Base-by-base conservation (phyloP, 2,888 invertebrate species). In the Andrena flavipes region DNA sequence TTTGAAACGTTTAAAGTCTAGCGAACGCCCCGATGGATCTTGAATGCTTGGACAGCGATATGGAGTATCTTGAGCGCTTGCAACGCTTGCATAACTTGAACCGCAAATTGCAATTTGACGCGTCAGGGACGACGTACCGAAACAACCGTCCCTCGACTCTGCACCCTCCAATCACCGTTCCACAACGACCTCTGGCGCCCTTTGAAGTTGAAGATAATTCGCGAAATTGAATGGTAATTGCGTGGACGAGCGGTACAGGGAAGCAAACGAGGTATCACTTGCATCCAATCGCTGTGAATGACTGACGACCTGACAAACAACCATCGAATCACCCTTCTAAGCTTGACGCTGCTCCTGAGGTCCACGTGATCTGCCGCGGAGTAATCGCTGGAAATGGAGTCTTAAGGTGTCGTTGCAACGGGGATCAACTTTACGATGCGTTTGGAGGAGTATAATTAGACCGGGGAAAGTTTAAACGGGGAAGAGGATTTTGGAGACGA, bases 141-240 rank as follows among this genome's bases (percentile, higher is more conserved):
- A 30, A 10, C 13, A 7, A 72, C 23, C 10, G 26, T 2, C 8
- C 30, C 26, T 20, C 33, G 30, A 8, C 5, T 8, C n/a, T n/a
- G 30, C 51, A 13, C 29, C 13, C 54, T 26, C 35, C 29, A 3
- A 56, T 56, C 35, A 30, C n/a, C 54, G 7, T 2, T 13, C 26
- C 16, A 20, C 13, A 10, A 7, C 8, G 29, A 8, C 4, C 33
- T n/a, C 33, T n/a, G 23, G 26, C 20, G 8, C 6, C 30, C 72
- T 64, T 72, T 35, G 51, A 63, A 51, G n/a, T 72, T 8, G 35
- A 51, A 23, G 26, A 54, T 64, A 72, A 72, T 64, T 72, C 51
- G 63, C n/a, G 33, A 54, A 30, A 30, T 72, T 49, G 48, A 35
- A 7, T 10, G 35, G 51, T 6, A 51, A 51, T 26, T 16, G 63